Conservation (phyloP, 2,113 vertebrate species). For the Nymphicus hollandicus region DNA sequence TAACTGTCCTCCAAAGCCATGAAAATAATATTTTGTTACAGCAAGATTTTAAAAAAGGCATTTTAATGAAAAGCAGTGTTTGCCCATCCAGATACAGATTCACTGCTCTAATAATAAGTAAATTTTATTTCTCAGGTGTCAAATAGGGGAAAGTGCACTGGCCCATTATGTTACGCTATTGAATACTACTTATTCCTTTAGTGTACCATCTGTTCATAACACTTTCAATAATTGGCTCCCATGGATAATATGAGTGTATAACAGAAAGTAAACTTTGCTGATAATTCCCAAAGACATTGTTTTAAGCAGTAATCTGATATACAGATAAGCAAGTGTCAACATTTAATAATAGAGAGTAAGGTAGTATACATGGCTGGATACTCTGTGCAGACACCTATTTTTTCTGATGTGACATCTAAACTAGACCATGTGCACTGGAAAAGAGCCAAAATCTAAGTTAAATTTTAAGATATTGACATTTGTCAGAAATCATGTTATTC, state of each 20-base stretch:
- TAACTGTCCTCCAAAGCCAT: neutral
- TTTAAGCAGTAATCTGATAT: conserved; percentile 27
- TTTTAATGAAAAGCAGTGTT: neutral
- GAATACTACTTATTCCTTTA: neutral
- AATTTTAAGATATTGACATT: neutral
- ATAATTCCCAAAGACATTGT: conserved; percentile 33
- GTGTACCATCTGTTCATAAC: conserved; percentile 46
- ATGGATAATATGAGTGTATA: conserved; percentile 5
- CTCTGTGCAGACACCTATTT: neutral
- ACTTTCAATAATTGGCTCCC: conserved; percentile 25
- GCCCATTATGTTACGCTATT: neutral
- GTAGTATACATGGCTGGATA: neutral
- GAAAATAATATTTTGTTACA: neutral
- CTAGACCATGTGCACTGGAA: neutral
- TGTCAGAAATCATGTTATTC: neutral
- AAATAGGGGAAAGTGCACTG: neutral
- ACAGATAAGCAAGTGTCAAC: conserved; percentile 1
- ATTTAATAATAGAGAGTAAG: neutral
- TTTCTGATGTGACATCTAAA: neutral
- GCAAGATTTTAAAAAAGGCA: neutral
- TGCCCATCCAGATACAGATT: neutral
- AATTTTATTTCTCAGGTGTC: neutral
- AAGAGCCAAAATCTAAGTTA: neutral
- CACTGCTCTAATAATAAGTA: neutral
- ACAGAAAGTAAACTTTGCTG: conserved; percentile 54